phyloP scores from a whole-genome alignment of 1,140 invertebrate species.

The Drosophila asahinai region DNA sequence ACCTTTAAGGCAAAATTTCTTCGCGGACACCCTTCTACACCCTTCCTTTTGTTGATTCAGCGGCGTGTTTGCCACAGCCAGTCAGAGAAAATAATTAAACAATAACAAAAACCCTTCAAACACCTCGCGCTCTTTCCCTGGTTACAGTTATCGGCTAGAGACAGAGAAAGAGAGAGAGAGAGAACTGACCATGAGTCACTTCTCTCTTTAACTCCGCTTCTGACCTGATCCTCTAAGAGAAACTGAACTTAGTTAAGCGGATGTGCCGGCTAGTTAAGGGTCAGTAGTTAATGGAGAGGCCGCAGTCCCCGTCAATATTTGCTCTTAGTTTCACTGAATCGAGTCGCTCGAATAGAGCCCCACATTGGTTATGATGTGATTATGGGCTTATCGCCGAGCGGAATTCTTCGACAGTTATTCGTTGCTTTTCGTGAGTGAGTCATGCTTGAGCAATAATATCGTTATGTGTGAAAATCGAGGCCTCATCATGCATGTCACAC shows the following conservation, averaged over 20 bases:
- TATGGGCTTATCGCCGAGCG: slow-evolving; percentile 56
- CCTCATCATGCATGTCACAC: slow-evolving; percentile 45
- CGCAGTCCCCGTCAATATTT: slow-evolving; percentile 5
- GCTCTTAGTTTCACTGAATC: slow-evolving; percentile 6
- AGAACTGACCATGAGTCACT: slow-evolving; percentile 53
- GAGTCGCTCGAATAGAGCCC: slow-evolving; percentile 7
- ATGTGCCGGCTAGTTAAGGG: slow-evolving; percentile 21
- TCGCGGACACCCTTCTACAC: not conserved
- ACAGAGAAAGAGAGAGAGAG: slow-evolving; percentile 1
- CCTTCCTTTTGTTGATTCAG: slow-evolving; percentile 21
- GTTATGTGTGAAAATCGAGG: slow-evolving; percentile 41
- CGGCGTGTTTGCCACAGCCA: slow-evolving; percentile 25
- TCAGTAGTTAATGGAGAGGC: slow-evolving; percentile 7
- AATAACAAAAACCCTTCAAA: slow-evolving; percentile 36
- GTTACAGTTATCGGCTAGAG: slow-evolving; percentile 59
- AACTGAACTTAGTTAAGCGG: slow-evolving; percentile 25
- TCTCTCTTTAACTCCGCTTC: slow-evolving; percentile 26
- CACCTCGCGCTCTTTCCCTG: slow-evolving; percentile 1
- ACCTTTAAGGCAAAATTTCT: not conserved
- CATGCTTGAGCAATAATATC: slow-evolving; percentile 39
- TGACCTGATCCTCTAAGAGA: slow-evolving; percentile 46
- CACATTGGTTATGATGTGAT: slow-evolving; percentile 33
- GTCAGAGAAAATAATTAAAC: slow-evolving; percentile 10
- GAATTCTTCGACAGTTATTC: slow-evolving; percentile 36
- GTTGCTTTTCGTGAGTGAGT: slow-evolving; percentile 37